Conservation (phyloP, 2,113 vertebrate genomes). For the Balaenoptera acutorostrata region DNA sequence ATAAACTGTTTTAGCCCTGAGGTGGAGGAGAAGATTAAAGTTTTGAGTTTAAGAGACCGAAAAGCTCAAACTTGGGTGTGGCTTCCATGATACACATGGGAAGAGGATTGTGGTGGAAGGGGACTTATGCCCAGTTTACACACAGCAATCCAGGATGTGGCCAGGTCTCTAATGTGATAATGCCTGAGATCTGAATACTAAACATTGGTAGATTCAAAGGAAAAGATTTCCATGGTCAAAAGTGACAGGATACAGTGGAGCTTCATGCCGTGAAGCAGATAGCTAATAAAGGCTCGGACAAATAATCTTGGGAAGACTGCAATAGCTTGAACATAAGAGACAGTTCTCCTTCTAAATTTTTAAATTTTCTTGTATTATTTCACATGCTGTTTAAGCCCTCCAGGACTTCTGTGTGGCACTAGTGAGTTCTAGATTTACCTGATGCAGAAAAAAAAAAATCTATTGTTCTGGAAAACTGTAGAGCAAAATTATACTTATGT, state of each 20-base stretch:
- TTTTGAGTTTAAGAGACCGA: not conserved
- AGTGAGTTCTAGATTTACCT: not conserved
- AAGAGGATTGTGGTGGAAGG: not conserved
- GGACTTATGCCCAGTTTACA: not conserved
- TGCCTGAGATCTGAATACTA: not conserved
- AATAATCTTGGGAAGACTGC: not conserved
- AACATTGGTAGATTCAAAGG: not conserved
- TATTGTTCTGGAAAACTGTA: not conserved
- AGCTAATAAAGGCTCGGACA: not conserved
- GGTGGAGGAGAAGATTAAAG: not conserved
- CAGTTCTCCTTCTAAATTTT: not conserved
- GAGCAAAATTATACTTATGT: not conserved
- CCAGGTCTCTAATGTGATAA: not conserved
- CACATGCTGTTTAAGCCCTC: not conserved
- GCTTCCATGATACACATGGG: not conserved
- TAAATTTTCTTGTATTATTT: not conserved
- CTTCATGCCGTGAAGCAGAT: not conserved
- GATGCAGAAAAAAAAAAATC: not conserved
- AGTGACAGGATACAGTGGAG: not conserved
- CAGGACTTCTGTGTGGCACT: not conserved
- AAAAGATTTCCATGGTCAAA: not conserved
- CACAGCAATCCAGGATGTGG: not conserved
- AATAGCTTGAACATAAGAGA: not conserved
- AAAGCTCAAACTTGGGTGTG: not conserved
- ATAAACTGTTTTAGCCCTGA: not conserved